Conservation (phyloP, 2,888 invertebrate species). For the Phania funesta region DNA sequence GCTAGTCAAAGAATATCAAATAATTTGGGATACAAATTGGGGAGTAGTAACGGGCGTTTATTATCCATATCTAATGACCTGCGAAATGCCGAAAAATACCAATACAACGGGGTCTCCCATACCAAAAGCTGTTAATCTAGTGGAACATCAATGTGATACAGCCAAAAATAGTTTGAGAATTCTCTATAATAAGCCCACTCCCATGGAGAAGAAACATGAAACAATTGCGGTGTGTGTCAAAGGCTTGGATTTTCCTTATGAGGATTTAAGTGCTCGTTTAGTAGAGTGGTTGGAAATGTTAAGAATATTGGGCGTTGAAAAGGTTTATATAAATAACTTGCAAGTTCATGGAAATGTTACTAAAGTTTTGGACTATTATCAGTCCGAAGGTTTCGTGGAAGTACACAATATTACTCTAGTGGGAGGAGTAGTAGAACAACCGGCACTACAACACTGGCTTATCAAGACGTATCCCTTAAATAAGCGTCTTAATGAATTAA, state of each 20-base stretch:
- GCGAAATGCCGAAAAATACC: conserved; percentile 86
- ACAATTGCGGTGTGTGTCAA: conserved; percentile 96
- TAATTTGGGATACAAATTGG: conserved; percentile 95
- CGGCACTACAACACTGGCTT: conserved; percentile 21
- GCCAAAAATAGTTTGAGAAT: conserved; percentile 90
- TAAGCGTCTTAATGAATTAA: conserved; percentile 94
- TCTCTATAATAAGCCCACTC: conserved; percentile 85
- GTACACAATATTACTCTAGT: conserved; percentile 12
- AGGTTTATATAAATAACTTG: conserved; percentile 25
- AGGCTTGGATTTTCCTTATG: conserved; percentile 93
- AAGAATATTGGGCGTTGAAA: conserved; percentile 20
- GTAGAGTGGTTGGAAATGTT: conserved; percentile 46
- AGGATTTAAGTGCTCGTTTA: conserved; percentile 85
- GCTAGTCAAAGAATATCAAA: conserved; percentile 91
- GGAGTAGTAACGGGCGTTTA: conserved; percentile 86
- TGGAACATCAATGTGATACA: conserved; percentile 89
- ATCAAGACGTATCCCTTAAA: conserved; percentile 74
- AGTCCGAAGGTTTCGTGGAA: conserved; percentile 7
- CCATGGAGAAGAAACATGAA: conserved; percentile 82
- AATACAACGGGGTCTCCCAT: not conserved
- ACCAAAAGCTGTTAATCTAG: conserved; percentile 89
- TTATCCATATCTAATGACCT: conserved; percentile 92
- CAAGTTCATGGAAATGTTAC: conserved; percentile 35
- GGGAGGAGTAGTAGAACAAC: conserved; percentile 16
- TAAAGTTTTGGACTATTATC: conserved; percentile 44